Conservation (phyloP, 2,113 vertebrate species). For the Scomber japonicus region DNA sequence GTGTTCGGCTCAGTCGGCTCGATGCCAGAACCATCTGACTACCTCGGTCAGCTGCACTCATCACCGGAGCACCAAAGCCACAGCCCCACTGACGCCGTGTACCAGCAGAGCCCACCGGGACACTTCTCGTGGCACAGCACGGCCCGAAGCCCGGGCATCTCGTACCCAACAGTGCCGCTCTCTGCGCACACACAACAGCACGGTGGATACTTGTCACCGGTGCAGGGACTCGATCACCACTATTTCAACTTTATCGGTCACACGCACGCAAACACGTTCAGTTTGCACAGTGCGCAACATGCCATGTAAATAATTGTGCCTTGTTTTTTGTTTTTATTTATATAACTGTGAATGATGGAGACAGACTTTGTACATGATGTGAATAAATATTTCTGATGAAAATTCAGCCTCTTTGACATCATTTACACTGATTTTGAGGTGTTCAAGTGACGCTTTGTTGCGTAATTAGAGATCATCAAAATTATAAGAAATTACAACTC, state of each 20-base stretch:
- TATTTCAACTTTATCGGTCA: slow-evolving; percentile 95
- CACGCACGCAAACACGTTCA: slow-evolving; percentile 90
- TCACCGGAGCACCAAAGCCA: slow-evolving; percentile 88
- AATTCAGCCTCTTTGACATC: slow-evolving; percentile 8
- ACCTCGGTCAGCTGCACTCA: slow-evolving; percentile 88
- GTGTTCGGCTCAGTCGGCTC: slow-evolving; percentile 86
- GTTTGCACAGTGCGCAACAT: slow-evolving; percentile 91
- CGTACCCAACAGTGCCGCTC: slow-evolving; percentile 87
- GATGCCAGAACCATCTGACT: slow-evolving; percentile 88
- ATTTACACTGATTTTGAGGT: not conserved
- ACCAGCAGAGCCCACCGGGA: slow-evolving; percentile 87
- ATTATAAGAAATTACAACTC: not conserved
- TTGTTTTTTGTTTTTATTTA: slow-evolving; percentile 77
- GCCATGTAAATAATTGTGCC: slow-evolving; percentile 85
- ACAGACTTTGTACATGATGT: slow-evolving; percentile 72
- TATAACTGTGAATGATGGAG: slow-evolving; percentile 62
- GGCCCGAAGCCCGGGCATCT: slow-evolving; percentile 85
- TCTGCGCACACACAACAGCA: slow-evolving; percentile 89
- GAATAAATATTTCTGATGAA: slow-evolving; percentile 74
- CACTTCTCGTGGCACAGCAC: slow-evolving; percentile 91
- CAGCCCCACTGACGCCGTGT: slow-evolving; percentile 86
- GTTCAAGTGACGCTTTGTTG: not conserved
- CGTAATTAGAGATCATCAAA: not conserved
- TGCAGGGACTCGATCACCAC: slow-evolving; percentile 93
- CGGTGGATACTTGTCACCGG: slow-evolving; percentile 89